Base-by-base conservation (phyloP, 2,113 vertebrate genomes). In the Ammodytes marinus region DNA sequence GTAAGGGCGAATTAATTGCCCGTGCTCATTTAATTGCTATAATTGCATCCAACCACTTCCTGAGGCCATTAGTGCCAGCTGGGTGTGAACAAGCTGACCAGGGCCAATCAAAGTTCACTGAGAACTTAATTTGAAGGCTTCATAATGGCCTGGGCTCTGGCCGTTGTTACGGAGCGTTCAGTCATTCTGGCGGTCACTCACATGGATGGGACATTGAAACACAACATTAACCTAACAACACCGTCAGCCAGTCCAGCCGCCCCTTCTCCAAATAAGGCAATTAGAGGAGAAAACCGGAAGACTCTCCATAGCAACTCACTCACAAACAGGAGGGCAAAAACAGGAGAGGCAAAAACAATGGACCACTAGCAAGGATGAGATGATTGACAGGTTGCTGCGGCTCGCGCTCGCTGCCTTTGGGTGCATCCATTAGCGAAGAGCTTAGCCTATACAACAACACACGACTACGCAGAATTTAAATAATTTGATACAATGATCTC, bases 261-360 rank as follows among this genome's bases (percentile, higher is more conserved):
- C 86, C 78, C 75, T 43, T 78, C 54, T 84, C 87, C 88, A 79
- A 78, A 89, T 88, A 74, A 80, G 85, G 88, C 53, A 46, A 85
- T 84, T 59, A 77, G 70, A 72, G 66, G 67, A 70, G 76, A 55
- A 15, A 53, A 72, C 80, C 77, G 91, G 88, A 91, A 90, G 84
- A 35, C 79, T 86, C 87, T 86, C 88, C 86, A 87, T 82, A 85
- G 90, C 19, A 87, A 92, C 92, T 72, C 86, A 80, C 69, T 89
- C 72, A 78, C 84, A 87, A 86, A 87, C 81, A 72, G 86, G 71
- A 82, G 54, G 60, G 76, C 47, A n/a, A 87, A 27, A 87, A 91
- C 87, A 88, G 86, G 71, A 82, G 54, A 82, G 60, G 76, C 47
- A n/a, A 87, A 27, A 87, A 91, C 87, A 88, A 92, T 86, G 73